Base-by-base conservation (phyloP, 1,140 invertebrate species). In the Sitodiplosis mosellana region DNA sequence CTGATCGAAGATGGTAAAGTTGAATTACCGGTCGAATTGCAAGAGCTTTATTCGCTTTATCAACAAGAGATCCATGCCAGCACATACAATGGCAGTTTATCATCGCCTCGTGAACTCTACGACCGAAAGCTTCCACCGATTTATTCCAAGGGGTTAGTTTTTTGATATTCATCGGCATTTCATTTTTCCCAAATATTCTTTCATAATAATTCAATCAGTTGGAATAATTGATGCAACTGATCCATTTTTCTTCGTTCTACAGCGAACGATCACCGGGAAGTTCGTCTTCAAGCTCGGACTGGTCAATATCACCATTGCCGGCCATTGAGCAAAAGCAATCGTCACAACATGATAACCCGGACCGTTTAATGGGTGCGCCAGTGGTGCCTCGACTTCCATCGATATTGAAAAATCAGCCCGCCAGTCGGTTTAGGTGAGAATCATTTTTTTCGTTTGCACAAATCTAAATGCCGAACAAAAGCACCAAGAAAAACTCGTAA, bases 31-130 rank as follows among this genome's bases (percentile, higher is more conserved):
- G 68, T 76, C 7, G 87, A 92, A 55, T 64, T 93, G 33, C 78
- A 82, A 48, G 85, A 90, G 50, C 66, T 93, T 12, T 91, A 90
- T 61, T 74, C 78, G 10, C 68, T 90, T 51, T 93, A 93, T 57
- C 83, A 87, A 56, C 79, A 86, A 57, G 83, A 86, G 64, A 84
- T 86, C 37, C 81, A 84, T 55, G 80, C 81, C 0, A 75, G 80
- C 3, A 73, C 74, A 14, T 55, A 60, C 8, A 63, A 58, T 7
- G 55, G 62, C 1, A 56, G 55, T 18, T 53, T 54, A 21, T 53
- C 54, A 44, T 15, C 47, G 6, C 47, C 47, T 4, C 7, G 37
- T 8, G 40, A 46, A 4, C 12, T 47, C 2, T 60, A 62, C 27
- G 62, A 64, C 17, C 58, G 54, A 38, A 64, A 64, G 52, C 49